Conservation (phyloP, 2,113 vertebrate species). For the Nestor notabilis region DNA sequence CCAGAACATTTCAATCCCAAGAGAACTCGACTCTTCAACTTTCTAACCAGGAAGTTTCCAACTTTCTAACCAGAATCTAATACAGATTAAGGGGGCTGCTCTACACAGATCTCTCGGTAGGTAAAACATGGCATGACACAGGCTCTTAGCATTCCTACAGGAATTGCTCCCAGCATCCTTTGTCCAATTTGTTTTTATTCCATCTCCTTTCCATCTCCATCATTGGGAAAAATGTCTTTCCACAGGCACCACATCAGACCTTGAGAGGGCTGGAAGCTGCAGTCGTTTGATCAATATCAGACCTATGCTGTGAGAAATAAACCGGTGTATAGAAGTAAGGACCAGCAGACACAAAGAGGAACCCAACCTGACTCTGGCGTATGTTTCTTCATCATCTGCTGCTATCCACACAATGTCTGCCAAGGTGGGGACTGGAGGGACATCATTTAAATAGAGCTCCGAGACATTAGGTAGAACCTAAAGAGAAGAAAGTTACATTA, state of each 20-base stretch:
- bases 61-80: neutral
- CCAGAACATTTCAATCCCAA: neutral
- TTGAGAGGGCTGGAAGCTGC: neutral
- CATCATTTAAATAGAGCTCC: conserved; percentile 80
- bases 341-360: neutral
- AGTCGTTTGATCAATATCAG: rapidly evolving
- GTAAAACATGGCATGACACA: rapidly evolving
- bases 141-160: neutral
- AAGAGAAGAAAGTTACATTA: neutral
- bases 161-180: neutral
- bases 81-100: neutral
- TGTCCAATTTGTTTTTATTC: neutral
- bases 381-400: conserved; percentile 95
- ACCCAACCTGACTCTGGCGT: conserved; percentile 91
- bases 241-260: neutral
- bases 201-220: neutral
- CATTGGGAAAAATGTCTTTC: neutral
- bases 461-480: conserved; percentile 89
- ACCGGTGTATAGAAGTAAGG: rapidly evolving
- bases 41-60: neutral
- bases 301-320: neutral
- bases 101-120: neutral
- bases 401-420: conserved; percentile 98
- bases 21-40: neutral
- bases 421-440: conserved; percentile 90